Base-by-base conservation (phyloP, 2,888 invertebrate species). In the Hipparchia sbordonii region DNA sequence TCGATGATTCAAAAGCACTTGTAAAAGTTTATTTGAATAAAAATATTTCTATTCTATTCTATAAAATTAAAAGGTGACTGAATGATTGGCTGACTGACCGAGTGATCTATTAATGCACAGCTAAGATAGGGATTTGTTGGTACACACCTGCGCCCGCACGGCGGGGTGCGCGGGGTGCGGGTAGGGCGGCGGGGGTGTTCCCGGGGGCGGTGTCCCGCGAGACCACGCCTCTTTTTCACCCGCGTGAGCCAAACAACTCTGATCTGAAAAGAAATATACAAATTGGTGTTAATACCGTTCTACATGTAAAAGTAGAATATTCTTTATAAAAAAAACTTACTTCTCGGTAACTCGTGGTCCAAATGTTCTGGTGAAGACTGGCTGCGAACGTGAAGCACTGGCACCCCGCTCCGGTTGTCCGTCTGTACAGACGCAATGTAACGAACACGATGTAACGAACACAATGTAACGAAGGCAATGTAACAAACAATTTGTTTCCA, bases 121-220 rank as follows among this genome's bases (percentile, higher is more conserved):
- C 23, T 23, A 23, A 23, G 23, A 23, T 23, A 23, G 23, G 23
- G 23, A 23, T 23, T 23, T 39, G 2, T 39, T 39, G 1, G 39
- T 59, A 33, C 13, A 23, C 65, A 59, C 59, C 51, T 71, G 66
- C 8, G 67, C 23, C 12, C 65, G 33, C 74, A 51, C n/a, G 12
- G 67, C 57, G 57, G 89, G 89, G 87, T 90, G 91, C 45, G 90
- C 88, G 78, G 89, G 89, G 76, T 88, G 89, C 33, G 88, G 88
- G 89, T 98, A 98, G 0, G 98, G 97, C 33, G 98, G 97, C 23
- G 98, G 98, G 60, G 98, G 98, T n/a, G 98, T 97, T 70, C 97
- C 97, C 2, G 97, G 97, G 65, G 97, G 97, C 33, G 96, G 96
- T n/a, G 94, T 81, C 45, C 83, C 82, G 12, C 83, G 80, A 60